Base-by-base conservation (phyloP, 2,113 vertebrate genomes). In the Psammodynastes pulverulentus region DNA sequence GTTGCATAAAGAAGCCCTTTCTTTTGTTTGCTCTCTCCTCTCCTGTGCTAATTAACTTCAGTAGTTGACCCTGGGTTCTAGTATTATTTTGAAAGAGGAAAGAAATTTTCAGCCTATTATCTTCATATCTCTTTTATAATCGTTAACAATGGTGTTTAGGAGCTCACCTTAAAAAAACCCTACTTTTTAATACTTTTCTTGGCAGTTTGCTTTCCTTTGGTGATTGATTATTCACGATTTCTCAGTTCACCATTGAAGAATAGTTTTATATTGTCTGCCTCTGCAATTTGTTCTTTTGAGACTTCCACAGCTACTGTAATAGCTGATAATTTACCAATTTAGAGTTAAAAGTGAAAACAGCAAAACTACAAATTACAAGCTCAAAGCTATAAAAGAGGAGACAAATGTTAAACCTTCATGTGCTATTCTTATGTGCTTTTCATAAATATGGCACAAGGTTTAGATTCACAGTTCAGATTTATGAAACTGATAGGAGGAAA, bases 211-310 rank as follows among this genome's bases (percentile, higher is more conserved):
- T 67, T 52, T 39, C 9, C 88, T 53, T 53, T 84, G 88, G 45
- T 6, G 87, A 49, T 29, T 89, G 87, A 89, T 89, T 92, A 48
- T 56, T 84, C 87, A 56, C 5, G 51, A 89, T 89, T 88, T 89
- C 87, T 89, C 62, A 84, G 46, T 89, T 84, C 26, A 84, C 84
- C 89, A 56, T 92, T 92, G 87, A 89, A 84, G 67, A 85, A 87
- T 87, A 84, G 67, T 92, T 79, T 85, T 58, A 56, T 89, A 89
- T 56, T 54, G 87, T 56, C 43, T 84, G 87, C 48, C 52, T 85
- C 89, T 48, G 51, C 52, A 12, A 92, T 84, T 54, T 89, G 43
- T 84, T 89, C 21, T 89, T 88, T 45, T 53, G 58, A 54, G 62
- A 79, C 49, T 53, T 72, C 62, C 17, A 91, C 62, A 84, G 51